Conservation (phyloP, 37 sponge, comb jelly and placozoan genomes). For the Bolinopsis microptera region DNA sequence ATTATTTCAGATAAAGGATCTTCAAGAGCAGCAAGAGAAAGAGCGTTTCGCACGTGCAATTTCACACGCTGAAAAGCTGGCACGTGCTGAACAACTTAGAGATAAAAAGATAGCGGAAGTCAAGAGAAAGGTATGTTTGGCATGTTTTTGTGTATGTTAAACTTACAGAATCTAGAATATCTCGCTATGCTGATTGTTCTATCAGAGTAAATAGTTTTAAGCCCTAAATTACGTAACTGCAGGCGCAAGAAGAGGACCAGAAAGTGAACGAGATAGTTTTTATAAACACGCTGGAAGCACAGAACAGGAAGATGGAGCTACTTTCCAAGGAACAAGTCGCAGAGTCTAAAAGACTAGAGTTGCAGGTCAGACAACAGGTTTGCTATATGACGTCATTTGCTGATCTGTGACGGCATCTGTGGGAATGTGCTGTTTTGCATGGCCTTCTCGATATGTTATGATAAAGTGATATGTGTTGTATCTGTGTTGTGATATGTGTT, state of each 20-base stretch:
- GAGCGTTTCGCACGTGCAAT: constrained; percentile 50
- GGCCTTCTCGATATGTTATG: background rate
- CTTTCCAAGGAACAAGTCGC: constrained; percentile 73
- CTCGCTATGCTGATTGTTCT: background rate
- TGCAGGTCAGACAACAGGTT: constrained; percentile 63
- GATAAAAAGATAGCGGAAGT: constrained; percentile 61
- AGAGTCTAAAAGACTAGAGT: constrained; percentile 18
- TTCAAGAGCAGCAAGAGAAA: constrained; percentile 64
- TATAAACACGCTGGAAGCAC: constrained; percentile 90
- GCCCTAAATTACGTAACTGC: no score
- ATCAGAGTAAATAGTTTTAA: no score
- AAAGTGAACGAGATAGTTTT: constrained; percentile 93
- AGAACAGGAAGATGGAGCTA: constrained; percentile 90
- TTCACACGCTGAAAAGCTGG: constrained; percentile 43
- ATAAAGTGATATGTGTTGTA: background rate
- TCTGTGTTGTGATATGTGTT: background rate
- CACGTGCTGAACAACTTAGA: constrained; percentile 34
- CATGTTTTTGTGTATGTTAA: background rate
- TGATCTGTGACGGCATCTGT: background rate
- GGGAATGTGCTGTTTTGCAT: background rate
- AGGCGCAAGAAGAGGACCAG: constrained; percentile 57
- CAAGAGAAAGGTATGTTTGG: constrained; percentile 31
- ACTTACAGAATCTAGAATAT: background rate
- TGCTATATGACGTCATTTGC: background rate
- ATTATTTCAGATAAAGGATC: constrained; percentile 33